Conservation (phyloP, 2,113 vertebrate genomes). For the Siphamia tubifer region DNA sequence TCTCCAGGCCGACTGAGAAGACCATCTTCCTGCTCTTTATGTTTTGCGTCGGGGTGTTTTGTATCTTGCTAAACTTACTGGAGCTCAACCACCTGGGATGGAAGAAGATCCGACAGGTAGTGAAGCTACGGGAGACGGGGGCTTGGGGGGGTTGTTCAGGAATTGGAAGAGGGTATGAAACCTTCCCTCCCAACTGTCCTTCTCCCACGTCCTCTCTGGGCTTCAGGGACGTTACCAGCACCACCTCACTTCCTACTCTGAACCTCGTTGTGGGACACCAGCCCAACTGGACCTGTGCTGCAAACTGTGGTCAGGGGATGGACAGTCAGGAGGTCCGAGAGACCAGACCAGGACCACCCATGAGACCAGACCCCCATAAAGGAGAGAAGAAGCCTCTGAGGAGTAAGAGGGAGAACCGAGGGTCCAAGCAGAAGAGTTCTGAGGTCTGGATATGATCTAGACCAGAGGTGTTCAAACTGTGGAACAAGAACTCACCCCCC, state of each 20-base stretch:
- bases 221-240: constrained; percentile 66
- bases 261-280: constrained; percentile 74
- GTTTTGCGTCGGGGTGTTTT: constrained; percentile 79
- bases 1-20: constrained; percentile 82
- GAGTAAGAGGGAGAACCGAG: constrained; percentile 43
- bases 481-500: too few species aligned
- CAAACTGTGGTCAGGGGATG: constrained; percentile 42
- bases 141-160: constrained; percentile 23
- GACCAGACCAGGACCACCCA: neutral
- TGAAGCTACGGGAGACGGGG: constrained; percentile 23
- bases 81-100: constrained; percentile 83
- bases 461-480: neutral
- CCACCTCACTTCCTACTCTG: constrained; percentile 70
- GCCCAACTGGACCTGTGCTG: constrained; percentile 68
- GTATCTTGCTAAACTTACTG: constrained; percentile 78
- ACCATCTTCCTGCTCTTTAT: constrained; percentile 82
- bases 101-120: constrained; percentile 74
- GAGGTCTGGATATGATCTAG: constrained; percentile 78
- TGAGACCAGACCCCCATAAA: constrained; percentile 15
- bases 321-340: constrained; percentile 7
- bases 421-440: constrained; percentile 60
- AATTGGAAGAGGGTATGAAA: constrained; percentile 41
- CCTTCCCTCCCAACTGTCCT: constrained; percentile 58
- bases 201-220: constrained; percentile 63
- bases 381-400: constrained; percentile 38